Base-by-base conservation (phyloP, 2,888 invertebrate species). In the Cantharis nigra region DNA sequence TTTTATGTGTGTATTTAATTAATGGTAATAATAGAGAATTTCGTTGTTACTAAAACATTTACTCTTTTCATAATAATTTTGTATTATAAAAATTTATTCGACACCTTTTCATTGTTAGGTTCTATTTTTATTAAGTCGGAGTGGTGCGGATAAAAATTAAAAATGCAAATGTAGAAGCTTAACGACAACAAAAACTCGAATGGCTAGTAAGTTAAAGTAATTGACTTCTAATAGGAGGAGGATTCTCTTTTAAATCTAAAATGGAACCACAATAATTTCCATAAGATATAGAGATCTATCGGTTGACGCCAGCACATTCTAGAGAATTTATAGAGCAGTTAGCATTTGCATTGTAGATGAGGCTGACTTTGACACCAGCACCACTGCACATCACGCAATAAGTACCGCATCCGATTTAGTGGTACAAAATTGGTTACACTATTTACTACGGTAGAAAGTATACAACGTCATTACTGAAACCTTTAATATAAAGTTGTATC, bases 261-360 rank as follows among this genome's bases (percentile, higher is more conserved):
- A 71, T 74, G 71, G 71, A 77, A 77, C 77, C 70, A 77, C 77
- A 77, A 77, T 77, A 74, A 77, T 74, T 74, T 62, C 74, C 67
- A 69, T 78, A 75, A 78, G 75, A 78, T 75, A 78, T 75, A 71
- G 77, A 63, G 78, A 74, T 78, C 78, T 72, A 78, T 78, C 78
- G 72, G 72, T 75, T 75, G 78, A 75, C 75, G 69, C 74, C 18
- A 78, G 75, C 78, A 78, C 78, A 78, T 78, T 78, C 65, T 49
- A 62, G 70, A 75, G 26, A 75, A 80, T 80, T 80, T 80, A 80
- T 80, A 71, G 77, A 78, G 80, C 79, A 79, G 79, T 80, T 78
- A 76, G 73, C 71, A 80, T 80, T 80, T 79, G 80, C 80, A 80
- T 78, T 80, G 79, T 79, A 80, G 74, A 80, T 80, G 80, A 79